These are phyloP conservation scores for Ceraclea dissimilis DNA, from an alignment of 2,888 invertebrate genomes.

Conservation along the genomic window DNA sequence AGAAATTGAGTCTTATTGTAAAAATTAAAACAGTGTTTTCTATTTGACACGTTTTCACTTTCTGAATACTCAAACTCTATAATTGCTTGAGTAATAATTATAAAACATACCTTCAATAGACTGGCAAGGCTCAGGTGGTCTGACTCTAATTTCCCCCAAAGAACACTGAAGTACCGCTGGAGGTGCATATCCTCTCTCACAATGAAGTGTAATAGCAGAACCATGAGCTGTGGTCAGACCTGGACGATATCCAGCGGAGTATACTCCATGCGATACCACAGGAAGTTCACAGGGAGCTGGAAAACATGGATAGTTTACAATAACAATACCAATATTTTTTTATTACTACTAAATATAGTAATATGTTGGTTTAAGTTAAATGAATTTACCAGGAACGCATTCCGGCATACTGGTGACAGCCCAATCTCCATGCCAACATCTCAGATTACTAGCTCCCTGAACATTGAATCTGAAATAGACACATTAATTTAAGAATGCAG, in stretches of 20 bases:
- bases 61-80: too few species aligned
- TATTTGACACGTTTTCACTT: too few species aligned
- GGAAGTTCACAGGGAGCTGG: slow-evolving; percentile 65
- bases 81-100: too few species aligned
- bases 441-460: slow-evolving; percentile 63
- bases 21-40: too few species aligned
- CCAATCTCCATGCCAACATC: slow-evolving; percentile 80
- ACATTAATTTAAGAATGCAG: neutral
- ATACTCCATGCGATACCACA: slow-evolving; percentile 58
- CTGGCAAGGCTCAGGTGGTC: slow-evolving; percentile 46
- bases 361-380: too few species aligned
- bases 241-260: slow-evolving; percentile 68
- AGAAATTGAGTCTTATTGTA: too few species aligned
- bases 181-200: slow-evolving; percentile 51
- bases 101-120: slow-evolving; percentile 31
- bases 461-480: slow-evolving; percentile 48
- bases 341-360: too few species aligned
- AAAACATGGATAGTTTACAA: too few species aligned
- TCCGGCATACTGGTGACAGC: slow-evolving; percentile 67
- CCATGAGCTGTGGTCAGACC: slow-evolving; percentile 78
- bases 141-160: slow-evolving; percentile 55
- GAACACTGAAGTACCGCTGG: slow-evolving; percentile 56
- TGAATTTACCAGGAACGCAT: slow-evolving; percentile 60
- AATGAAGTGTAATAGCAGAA: slow-evolving; percentile 67
- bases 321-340: too few species aligned